These are phyloP conservation scores for Melanerpes aurifrons DNA, from an alignment of 2,113 vertebrate genomes.

Conservation along the genomic window DNA sequence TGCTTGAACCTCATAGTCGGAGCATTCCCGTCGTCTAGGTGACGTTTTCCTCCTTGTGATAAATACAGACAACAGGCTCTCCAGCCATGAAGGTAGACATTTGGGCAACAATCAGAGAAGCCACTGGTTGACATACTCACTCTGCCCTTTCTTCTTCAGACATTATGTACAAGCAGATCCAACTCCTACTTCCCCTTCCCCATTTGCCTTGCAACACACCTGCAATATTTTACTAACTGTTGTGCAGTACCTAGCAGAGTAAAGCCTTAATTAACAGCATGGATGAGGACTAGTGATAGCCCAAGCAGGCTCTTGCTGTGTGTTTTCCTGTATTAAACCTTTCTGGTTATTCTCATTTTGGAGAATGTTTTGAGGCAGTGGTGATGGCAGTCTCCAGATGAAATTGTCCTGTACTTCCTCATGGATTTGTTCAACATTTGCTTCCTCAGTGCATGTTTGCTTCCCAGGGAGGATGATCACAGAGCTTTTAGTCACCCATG, in stretches of 20 bases:
- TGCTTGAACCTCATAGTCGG: background rate
- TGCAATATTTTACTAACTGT: background rate
- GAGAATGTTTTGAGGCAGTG: background rate
- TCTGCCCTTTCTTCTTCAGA: background rate
- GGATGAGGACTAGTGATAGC: background rate
- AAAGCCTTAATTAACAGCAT: background rate
- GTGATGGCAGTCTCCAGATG: background rate
- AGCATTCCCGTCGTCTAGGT: background rate
- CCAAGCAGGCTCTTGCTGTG: background rate
- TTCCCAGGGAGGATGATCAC: background rate
- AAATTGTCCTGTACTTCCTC: background rate
- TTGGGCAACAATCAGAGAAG: background rate
- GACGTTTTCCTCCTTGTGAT: background rate
- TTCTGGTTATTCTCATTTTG: background rate
- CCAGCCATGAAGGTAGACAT: background rate
- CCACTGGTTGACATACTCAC: rapidly evolving
- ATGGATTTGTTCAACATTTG: background rate
- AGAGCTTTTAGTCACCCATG: background rate
- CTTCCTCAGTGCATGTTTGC: background rate
- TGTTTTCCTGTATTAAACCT: background rate
- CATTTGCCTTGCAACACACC: rapidly evolving
- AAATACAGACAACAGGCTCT: background rate
- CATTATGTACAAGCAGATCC: background rate
- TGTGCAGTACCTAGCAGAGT: background rate
- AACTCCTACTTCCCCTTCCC: background rate